phyloP scores from a whole-genome alignment of 1,140 invertebrate species.

The Asobara japonica region DNA sequence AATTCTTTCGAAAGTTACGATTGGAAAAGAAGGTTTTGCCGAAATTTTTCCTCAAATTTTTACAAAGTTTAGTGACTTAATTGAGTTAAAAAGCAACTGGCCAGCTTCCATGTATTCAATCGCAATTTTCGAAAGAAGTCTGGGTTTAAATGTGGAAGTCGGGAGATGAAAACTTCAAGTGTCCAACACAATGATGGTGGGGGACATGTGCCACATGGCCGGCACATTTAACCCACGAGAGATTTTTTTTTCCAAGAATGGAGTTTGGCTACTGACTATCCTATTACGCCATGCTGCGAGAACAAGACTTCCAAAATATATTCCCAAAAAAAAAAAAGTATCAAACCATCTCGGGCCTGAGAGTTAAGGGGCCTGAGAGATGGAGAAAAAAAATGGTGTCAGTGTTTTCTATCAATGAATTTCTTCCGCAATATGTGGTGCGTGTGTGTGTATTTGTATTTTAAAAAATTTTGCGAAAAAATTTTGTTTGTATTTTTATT shows the following conservation, averaged over 20 bases:
- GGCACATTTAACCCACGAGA: constrained; percentile 35
- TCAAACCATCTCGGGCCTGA: no score
- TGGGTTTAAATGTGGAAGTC: constrained; percentile 26
- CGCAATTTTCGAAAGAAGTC: background rate
- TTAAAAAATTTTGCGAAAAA: no score
- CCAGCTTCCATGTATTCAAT: background rate
- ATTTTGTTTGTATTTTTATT: no score
- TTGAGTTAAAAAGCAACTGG: background rate
- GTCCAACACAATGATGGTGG: constrained; percentile 32
- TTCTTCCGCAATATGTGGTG: no score
- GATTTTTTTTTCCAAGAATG: background rate
- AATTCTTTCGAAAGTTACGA: no score
- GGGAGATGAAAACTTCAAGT: constrained; percentile 36
- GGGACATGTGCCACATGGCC: constrained; percentile 43
- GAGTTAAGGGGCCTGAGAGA: background rate
- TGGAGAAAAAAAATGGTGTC: no score
- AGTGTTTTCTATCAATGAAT: no score
- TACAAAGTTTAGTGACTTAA: background rate
- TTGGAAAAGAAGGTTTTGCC: no score
- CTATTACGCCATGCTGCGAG: background rate
- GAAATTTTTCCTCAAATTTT: no score
- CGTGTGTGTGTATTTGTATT: no score
- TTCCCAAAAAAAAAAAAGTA: background rate
- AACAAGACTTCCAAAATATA: background rate
- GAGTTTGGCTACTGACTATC: background rate